Evolutionary conservation across 2,888 invertebrate genomes (phyloP), one percentile per base, ranked within the genome.

Genomic region (Zootermopsis nevadensis): DNA sequence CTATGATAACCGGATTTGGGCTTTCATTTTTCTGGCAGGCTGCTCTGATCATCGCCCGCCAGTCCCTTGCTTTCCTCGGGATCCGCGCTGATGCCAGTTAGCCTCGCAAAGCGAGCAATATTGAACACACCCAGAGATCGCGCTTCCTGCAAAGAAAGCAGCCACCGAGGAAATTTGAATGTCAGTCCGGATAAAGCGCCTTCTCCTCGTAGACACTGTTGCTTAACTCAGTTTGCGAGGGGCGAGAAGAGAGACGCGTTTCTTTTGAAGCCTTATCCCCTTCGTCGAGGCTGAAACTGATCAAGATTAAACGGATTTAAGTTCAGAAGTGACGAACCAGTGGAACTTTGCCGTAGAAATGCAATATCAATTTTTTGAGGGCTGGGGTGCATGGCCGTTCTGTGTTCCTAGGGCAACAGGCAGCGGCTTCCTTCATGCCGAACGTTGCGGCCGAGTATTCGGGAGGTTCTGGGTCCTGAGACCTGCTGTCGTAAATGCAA

Each of bases 1-100:
- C 89, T 89, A 83, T 88, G 89, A 90, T 90, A 90, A 90, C 90
- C 90, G 90, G 90, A 90, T 90, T 90, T 90, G 89, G 90, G 89
- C 89, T 90, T 90, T 90, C 90, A 90, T 90, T 90, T 90, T 90
- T 90, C 90, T 90, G 90, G 90, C 89, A 90, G 89, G 90, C 88
- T 90, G 90, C 89, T 88, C 89, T 89, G 89, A 89, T 89, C 88
- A 89, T 86, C 83, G 66, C 67, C 53, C 81, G 48, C 80, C 76
- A 31, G 48, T 35, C n/a, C n/a, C 72, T 35, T 74, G 77, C 31
- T 53, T 38, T 24, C 74, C 74, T 38, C 15, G 74, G 7, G 31
- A 69, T 69, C 69, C 33, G 31, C 2, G 10, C 60, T 69, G 19
- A 30, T 69, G 30, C 69, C 22, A 69, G 15, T 33, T 33, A 33